phyloP scores from a whole-genome alignment of 2,797 vertebrate species.

The Coendou prehensilis region DNA sequence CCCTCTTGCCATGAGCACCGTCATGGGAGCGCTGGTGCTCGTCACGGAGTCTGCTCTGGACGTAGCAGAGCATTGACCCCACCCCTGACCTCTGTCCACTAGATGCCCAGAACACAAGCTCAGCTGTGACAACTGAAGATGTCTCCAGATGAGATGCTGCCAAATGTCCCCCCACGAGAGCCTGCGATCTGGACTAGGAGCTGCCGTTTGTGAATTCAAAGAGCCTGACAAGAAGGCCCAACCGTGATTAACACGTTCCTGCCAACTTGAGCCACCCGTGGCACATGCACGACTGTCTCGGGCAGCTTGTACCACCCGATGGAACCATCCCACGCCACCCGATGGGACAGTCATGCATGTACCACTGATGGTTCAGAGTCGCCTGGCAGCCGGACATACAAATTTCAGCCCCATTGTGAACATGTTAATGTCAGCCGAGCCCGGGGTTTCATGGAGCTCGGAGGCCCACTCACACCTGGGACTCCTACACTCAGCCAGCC shows the following conservation, averaged over 20 bases:
- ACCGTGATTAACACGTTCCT: neutral
- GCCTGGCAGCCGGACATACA: rapidly evolving
- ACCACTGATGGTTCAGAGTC: neutral
- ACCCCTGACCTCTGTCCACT: neutral
- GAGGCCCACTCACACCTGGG: neutral
- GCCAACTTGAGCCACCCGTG: neutral
- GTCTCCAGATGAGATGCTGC: neutral
- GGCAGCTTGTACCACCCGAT: neutral
- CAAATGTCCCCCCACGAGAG: neutral
- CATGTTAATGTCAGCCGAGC: neutral
- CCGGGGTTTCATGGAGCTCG: neutral
- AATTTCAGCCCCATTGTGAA: neutral
- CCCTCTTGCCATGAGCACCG: rapidly evolving
- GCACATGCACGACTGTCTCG: neutral
- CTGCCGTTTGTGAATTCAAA: too few species aligned
- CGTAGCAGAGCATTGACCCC: rapidly evolving
- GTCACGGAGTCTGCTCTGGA: rapidly evolving
- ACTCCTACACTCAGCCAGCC: neutral
- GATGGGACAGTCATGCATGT: neutral
- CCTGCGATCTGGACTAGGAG: rapidly evolving
- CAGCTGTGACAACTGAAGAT: neutral
- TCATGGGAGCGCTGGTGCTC: rapidly evolving
- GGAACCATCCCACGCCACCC: neutral
- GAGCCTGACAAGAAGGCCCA: neutral
- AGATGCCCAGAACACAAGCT: neutral